A percentile compares a stretch with the other conserved stretches of the same genome.
phyloP scores from a whole-genome alignment of 2,888 invertebrate genomes.

The Parthenolecanium corni region DNA sequence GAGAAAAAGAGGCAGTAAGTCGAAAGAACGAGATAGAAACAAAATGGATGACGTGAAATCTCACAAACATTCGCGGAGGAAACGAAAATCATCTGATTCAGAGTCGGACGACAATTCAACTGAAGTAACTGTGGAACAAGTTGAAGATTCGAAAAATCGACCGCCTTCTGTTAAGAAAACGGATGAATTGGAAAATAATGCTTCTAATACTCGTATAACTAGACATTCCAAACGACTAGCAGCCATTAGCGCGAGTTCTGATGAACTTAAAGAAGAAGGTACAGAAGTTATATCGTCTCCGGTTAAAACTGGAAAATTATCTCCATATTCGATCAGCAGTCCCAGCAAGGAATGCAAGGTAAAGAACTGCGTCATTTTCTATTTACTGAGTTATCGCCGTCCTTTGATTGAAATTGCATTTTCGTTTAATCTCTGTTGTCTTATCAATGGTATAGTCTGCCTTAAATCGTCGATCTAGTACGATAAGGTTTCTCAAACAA shows the following conservation, averaged over 20 bases:
- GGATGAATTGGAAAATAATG: conserved; percentile 12
- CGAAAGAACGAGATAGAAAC: conserved; percentile 23
- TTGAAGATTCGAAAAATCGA: neutral
- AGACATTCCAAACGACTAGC: conserved; percentile 21
- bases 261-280: conserved; percentile 6
- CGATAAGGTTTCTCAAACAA: too few species aligned
- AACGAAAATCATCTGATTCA: conserved; percentile 19
- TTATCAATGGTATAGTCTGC: too few species aligned
- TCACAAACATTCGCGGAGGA: conserved; percentile 19
- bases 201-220: conserved; percentile 4
- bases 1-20: conserved; percentile 20
- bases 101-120: conserved; percentile 8
- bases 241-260: conserved; percentile 16
- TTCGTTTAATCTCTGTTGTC: too few species aligned
- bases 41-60: conserved; percentile 18
- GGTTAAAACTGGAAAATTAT: conserved; percentile 15
- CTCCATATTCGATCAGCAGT: conserved; percentile 11
- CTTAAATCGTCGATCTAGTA: too few species aligned
- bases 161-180: neutral
- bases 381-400: too few species aligned
- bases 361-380: neutral
- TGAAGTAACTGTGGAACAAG: neutral
- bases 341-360: conserved; percentile 15
- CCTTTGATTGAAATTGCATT: too few species aligned
- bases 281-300: conserved; percentile 3